Evolutionary conservation across 2,888 invertebrate species (phyloP), one percentile per base, ranked within the genome.

Genomic region (Thecophora atra): DNA sequence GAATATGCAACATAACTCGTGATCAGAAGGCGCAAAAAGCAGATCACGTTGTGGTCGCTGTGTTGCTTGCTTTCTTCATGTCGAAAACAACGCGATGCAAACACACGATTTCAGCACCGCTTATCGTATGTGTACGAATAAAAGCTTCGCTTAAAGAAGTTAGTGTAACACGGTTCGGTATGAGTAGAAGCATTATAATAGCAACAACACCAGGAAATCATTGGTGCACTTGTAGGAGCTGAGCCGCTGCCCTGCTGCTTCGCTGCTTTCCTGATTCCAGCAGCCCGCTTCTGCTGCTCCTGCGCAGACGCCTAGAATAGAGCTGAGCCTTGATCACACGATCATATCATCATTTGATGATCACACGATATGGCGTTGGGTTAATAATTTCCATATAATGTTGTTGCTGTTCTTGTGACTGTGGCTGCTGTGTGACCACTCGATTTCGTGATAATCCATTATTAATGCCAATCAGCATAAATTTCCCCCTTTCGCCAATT

Each of bases 391-490:
- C 84, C 84, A 83, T 84, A 77, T 74, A 62, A 28, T 63, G 70
- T 52, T 72, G 62, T 17, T 73, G 54, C 37, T 19, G 44, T 26
- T 64, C 42, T 8, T 63, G 51, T 37, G 15, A 24, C 42, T 73
- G 54, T 24, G 67, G 60, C 58, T 51, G 56, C 37, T 72, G 78
- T 79, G 79, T 77, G 80, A 79, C 79, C 81, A 82, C 78, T 77
- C 81, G 82, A 81, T 80, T 80, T 86, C 85, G 85, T 86, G 85
- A 86, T 86, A 86, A 86, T 86, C 86, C 85, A 86, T 86, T 86
- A 86, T 86, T 86, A 85, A 86, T 86, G 85, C 86, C 86, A 85
- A 86, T 86, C 86, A 86, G 84, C 84, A 86, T 85, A 83, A 52
- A 58, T 69, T 72, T 67, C 42, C 62, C 54, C 67, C 67, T 74